Conservation (phyloP, 2,888 invertebrate genomes). For the Parelbella ahira region DNA sequence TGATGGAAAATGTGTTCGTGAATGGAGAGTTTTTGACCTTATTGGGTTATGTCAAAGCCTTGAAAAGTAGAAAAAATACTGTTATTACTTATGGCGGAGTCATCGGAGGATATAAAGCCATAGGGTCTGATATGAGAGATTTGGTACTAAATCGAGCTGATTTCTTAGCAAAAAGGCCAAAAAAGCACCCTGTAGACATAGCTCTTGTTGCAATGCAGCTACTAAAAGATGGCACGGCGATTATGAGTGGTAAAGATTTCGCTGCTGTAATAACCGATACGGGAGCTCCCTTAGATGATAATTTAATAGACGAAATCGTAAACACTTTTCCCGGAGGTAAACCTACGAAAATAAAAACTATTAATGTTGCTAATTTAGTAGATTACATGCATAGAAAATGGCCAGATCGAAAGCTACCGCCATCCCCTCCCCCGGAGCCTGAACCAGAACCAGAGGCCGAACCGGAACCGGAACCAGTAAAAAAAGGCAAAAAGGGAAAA, state of each 20-base stretch:
- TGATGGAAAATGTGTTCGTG: conserved; percentile 51
- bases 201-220: conserved; percentile 44
- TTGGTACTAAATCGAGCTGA: conserved; percentile 50
- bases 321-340: conserved; percentile 43
- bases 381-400: conserved; percentile 55
- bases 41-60: conserved; percentile 34
- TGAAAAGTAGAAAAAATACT: conserved; percentile 38
- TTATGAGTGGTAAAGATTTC: conserved; percentile 43
- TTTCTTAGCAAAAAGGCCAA: conserved; percentile 42
- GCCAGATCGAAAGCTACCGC: conserved; percentile 54
- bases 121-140: conserved; percentile 45
- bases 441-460: conserved; percentile 34
- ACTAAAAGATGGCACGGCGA: conserved; percentile 39
- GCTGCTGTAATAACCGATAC: conserved; percentile 28
- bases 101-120: conserved; percentile 28
- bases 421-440: conserved; percentile 48
- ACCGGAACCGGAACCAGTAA: conserved; percentile 26
- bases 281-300: conserved; percentile 41
- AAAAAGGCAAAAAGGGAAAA: conserved; percentile 29
- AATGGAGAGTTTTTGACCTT: conserved; percentile 38
- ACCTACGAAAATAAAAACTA: conserved; percentile 40
- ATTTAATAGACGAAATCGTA: conserved; percentile 45
- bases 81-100: conserved; percentile 47
- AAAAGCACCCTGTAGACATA: conserved; percentile 43
- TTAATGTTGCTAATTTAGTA: conserved; percentile 41